Evolutionary conservation across 2,797 vertebrate species (phyloP).

Genomic region (Tolypeutes matacus): DNA sequence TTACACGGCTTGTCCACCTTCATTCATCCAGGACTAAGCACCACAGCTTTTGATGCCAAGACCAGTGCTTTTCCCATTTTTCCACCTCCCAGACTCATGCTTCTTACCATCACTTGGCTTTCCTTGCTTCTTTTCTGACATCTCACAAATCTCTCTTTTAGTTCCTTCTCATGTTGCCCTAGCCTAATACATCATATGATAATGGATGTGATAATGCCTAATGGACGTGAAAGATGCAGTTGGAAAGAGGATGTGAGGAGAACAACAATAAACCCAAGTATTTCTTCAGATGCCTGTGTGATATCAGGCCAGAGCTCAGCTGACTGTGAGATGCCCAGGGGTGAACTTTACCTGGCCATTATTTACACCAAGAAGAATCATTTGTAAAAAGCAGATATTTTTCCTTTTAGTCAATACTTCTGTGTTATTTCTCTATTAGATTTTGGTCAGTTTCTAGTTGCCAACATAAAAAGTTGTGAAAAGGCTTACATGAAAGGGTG

Average conservation of each 20-base stretch:
- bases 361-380: neutral
- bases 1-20: neutral
- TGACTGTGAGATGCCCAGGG: neutral
- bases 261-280: neutral
- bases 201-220: no score
- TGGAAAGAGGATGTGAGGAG: neutral
- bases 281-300: neutral
- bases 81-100: neutral
- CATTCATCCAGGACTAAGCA: neutral
- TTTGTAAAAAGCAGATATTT: neutral
- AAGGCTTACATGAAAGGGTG: neutral
- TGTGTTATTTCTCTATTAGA: neutral
- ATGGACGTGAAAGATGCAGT: fast-evolving
- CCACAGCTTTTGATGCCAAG: neutral
- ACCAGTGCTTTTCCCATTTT: neutral
- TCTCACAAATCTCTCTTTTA: neutral
- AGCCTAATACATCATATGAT: neutral
- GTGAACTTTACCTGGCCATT: neutral
- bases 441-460: conserved; percentile 4
- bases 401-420: neutral
- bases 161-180: neutral
- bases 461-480: neutral
- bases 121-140: neutral
- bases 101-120: neutral
- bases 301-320: neutral